These are phyloP conservation scores for Eulacestoma nigropectus DNA, from an alignment of 2,113 vertebrate species.

Conservation along the genomic window DNA sequence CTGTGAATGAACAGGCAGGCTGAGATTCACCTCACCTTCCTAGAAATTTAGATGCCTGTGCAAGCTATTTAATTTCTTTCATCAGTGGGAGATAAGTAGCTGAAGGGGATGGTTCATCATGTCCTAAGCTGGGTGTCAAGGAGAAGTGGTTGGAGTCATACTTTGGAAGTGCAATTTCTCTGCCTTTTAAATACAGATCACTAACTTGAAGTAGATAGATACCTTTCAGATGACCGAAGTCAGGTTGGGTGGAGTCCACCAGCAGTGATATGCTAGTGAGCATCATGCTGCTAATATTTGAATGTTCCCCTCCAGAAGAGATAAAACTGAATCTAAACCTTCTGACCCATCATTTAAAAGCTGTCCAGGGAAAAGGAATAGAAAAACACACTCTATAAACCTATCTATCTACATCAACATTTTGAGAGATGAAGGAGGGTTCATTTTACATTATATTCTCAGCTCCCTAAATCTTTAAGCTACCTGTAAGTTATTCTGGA, in stretches of 20 bases:
- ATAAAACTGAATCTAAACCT: neutral
- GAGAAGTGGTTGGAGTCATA: neutral
- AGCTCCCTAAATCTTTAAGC: neutral
- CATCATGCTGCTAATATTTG: neutral
- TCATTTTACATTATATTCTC: neutral
- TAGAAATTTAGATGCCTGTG: neutral
- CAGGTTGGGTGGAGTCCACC: neutral
- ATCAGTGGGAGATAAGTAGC: neutral
- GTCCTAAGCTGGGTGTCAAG: neutral
- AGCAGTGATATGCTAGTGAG: neutral
- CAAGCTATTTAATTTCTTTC: neutral
- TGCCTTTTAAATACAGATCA: neutral
- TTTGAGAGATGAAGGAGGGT: neutral
- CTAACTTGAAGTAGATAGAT: neutral
- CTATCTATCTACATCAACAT: neutral
- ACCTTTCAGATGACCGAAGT: neutral
- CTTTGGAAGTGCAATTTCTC: neutral
- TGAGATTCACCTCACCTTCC: neutral
- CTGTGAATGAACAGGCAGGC: neutral
- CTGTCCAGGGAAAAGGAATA: neutral
- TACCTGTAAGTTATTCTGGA: neutral
- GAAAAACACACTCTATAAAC: neutral
- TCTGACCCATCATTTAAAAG: neutral
- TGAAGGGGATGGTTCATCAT: neutral
- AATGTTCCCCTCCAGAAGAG: neutral